A percentile compares a stretch with the other conserved stretches of the same genome.
Evolutionary conservation across 2,888 invertebrate species (phyloP).

Genomic region (Rotaria magnacalcarata): DNA sequence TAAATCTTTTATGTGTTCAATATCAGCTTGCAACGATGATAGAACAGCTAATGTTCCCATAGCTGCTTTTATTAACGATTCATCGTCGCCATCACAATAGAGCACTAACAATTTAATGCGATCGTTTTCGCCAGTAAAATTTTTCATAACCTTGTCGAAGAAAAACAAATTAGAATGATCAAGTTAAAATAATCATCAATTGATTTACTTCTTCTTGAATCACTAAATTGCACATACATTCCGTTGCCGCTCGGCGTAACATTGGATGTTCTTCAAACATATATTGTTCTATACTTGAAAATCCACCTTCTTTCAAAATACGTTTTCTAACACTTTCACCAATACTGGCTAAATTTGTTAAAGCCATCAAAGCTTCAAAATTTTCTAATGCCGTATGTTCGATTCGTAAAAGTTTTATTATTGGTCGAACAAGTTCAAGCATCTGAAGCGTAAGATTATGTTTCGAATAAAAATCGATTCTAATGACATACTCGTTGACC

Average conservation of each 20-base stretch:
- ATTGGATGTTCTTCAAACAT: slow-evolving; percentile 88
- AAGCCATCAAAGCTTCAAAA: slow-evolving; percentile 88
- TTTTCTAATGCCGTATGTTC: slow-evolving; percentile 86
- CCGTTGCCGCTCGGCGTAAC: slow-evolving; percentile 74
- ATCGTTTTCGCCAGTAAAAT: slow-evolving; percentile 40
- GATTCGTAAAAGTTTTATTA: slow-evolving; percentile 74
- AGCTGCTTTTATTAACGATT: neutral
- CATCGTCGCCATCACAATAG: slow-evolving; percentile 43
- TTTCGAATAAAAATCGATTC: too few relatives aligned
- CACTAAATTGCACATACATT: slow-evolving; percentile 80
- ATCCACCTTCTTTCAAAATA: slow-evolving; percentile 83
- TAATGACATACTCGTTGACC: slow-evolving; percentile 70
- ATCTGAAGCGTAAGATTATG: slow-evolving; percentile 47
- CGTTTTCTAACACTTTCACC: slow-evolving; percentile 64
- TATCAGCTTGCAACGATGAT: slow-evolving; percentile 7
- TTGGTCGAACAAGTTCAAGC: slow-evolving; percentile 75
- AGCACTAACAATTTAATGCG: slow-evolving; percentile 44
- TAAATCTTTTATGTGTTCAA: slow-evolving; percentile 33
- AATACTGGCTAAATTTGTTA: slow-evolving; percentile 88
- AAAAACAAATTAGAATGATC: too few relatives aligned
- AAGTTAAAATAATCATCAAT: slow-evolving; percentile 44
- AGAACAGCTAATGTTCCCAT: neutral
- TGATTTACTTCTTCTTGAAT: slow-evolving; percentile 58
- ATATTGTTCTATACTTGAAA: slow-evolving; percentile 82
- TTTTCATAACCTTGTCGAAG: neutral